Evolutionary conservation across 2,888 invertebrate species (phyloP), one percentile per base, ranked within the genome.

Genomic region (Melitaea athalia): DNA sequence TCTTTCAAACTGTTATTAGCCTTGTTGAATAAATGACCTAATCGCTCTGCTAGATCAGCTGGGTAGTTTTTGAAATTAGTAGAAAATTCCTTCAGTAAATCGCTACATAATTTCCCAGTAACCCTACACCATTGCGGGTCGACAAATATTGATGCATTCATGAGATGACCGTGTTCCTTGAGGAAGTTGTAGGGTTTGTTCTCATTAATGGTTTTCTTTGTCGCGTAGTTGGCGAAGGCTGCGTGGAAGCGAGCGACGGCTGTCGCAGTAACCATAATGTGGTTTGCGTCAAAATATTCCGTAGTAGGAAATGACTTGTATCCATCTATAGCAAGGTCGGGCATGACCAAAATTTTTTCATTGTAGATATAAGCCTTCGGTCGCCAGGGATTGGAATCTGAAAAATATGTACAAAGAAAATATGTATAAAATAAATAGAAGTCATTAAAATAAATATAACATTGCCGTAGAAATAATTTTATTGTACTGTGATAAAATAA

Each of bases 241-340:
- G 91, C 91, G 75, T 92, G 91, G 72, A 87, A 89, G 14, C 84
- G 82, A 0, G 91, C 91, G 4, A 89, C 33, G 3, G 88, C 74
- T 0, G 81, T 74, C 0, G 75, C 71, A 0, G 83, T 72, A 5
- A 84, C 60, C 53, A 83, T 62, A 6, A 78, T 74, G 69, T 91
- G 90, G 38, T 78, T 74, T 14, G 81, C 68, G 69, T 88, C 86
- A 7, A 89, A 74, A 7, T 79, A 78, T 12, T 83, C 72, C 12
- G 77, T 66, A 31, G 75, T 73, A 0, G 81, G 77, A 4, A 76
- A 72, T 0, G 79, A 68, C 5, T 76, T 62, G 75, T 87, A 92
- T 1, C 91, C 91, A n/a, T 81, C 76, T 2, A 71, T 60, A 0
- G 80, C 70, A 15, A 91, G 67, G 74, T 91, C 91, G 0, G 87